These are phyloP conservation scores for Petaurus breviceps DNA, from an alignment of 2,113 vertebrate genomes.

Conservation along the genomic window DNA sequence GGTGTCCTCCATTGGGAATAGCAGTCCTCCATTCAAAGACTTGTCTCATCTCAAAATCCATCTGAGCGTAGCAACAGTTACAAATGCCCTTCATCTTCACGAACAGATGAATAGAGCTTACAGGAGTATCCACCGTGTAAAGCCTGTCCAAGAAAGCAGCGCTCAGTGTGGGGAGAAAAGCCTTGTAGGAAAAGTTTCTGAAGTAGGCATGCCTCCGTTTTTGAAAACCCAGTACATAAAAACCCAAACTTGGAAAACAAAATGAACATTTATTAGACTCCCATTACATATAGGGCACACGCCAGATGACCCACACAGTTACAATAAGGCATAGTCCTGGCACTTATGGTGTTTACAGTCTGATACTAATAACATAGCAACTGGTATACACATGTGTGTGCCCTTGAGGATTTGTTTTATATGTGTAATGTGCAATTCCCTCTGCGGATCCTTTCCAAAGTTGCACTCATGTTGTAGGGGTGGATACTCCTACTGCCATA, in stretches of 20 bases:
- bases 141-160: neutral
- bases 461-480: neutral
- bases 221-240: slow-evolving; percentile 18
- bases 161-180: neutral
- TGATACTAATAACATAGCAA: neutral
- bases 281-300: neutral
- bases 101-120: slow-evolving; percentile 7
- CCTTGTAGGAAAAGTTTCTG: slow-evolving; percentile 4
- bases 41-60: slow-evolving; percentile 8
- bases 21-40: slow-evolving; percentile 27
- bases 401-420: neutral
- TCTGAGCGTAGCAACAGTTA: slow-evolving; percentile 22
- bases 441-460: neutral
- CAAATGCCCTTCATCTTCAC: slow-evolving; percentile 19
- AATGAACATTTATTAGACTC: neutral
- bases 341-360: neutral
- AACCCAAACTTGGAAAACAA: neutral
- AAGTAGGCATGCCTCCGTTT: neutral
- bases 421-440: neutral
- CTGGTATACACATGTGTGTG: neutral
- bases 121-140: neutral
- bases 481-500: neutral
- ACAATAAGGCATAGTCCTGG: neutral
- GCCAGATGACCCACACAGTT: neutral
- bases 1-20: slow-evolving; percentile 2